These are phyloP conservation scores for Incurvaria masculella DNA, from an alignment of 2,888 invertebrate species.

Conservation along the genomic window DNA sequence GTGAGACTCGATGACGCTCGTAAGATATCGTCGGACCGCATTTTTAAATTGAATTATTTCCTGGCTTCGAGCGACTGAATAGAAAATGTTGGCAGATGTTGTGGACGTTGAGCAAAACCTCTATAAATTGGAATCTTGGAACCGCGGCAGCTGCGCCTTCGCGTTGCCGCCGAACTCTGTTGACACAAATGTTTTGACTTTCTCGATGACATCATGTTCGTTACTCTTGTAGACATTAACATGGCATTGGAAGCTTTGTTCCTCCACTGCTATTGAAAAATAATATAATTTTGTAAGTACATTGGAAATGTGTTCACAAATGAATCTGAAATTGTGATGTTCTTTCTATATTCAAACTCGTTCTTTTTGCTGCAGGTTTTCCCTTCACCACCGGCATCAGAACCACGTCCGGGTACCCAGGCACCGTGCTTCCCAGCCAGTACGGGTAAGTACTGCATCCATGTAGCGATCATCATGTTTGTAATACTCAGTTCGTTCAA, in stretches of 20 bases:
- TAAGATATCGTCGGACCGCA: background rate
- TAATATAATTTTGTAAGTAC: slow-evolving; percentile 10
- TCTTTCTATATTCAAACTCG: no score
- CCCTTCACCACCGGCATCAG: slow-evolving; percentile 73
- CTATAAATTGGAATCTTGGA: no score
- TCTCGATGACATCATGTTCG: background rate
- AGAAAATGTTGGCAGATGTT: no score
- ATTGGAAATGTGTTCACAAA: slow-evolving; percentile 12
- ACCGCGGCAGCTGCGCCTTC: no score
- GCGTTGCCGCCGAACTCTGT: background rate
- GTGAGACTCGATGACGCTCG: background rate
- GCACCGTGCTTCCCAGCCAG: slow-evolving; percentile 69
- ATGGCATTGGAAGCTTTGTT: background rate
- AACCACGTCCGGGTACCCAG: slow-evolving; percentile 64
- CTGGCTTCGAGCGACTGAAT: background rate
- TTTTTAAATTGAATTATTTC: background rate
- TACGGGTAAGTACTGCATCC: slow-evolving; percentile 70
- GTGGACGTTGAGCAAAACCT: no score
- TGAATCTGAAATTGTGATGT: no score
- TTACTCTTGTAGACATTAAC: background rate
- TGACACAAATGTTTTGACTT: background rate
- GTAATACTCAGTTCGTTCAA: no score
- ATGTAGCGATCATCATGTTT: no score
- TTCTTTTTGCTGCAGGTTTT: slow-evolving; percentile 53
- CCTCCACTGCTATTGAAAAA: background rate